Evolutionary conservation across 2,113 vertebrate species (phyloP), one percentile per base, ranked within the genome.

Genomic region (Grallaria varia): DNA sequence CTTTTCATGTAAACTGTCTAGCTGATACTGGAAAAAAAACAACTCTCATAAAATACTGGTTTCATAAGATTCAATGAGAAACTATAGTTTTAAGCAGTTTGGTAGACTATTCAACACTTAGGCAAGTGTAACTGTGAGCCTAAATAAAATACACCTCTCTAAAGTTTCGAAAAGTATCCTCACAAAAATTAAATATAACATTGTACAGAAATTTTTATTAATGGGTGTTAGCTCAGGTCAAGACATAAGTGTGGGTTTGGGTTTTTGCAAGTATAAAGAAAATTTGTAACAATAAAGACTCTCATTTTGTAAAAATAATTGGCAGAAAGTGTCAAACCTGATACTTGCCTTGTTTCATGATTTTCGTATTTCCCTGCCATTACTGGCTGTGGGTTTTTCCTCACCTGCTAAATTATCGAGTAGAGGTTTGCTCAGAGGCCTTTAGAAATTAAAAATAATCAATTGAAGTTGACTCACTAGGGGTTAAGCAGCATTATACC

Each of bases 401-500:
- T 88, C 40, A 87, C 25, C 64, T 94, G 3, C 20, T 90, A 53
- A 67, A 87, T n/a, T 76, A 89, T n/a, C 6, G 1, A 92, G 60
- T 31, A 52, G 5, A 66, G 2, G 2, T 75, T 89, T 93, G 39
- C 60, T 91, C 39, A 68, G 22, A 88, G 52, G 8, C 20, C 18
- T 94, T 92, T 64, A 56, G 49, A 55, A 73, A 95, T 73, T 50
- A 95, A 86, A 93, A 86, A 81, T 60, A 77, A 75, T 52, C 52
- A 27, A 20, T 40, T 93, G 40, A n/a, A 83, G 31, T 83, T 60
- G 52, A 77, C 27, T 87, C 44, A 83, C 42, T 69, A 56, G 72
- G 56, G 56, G 13, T 93, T 94, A 95, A 97, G 52, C 59, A 95
- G 45, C 68, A 93, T 64, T 78, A 88, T 45, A 87, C 21, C 24